Base-by-base conservation (phyloP, 2,797 vertebrate species). In the Serranus cabrilla region DNA sequence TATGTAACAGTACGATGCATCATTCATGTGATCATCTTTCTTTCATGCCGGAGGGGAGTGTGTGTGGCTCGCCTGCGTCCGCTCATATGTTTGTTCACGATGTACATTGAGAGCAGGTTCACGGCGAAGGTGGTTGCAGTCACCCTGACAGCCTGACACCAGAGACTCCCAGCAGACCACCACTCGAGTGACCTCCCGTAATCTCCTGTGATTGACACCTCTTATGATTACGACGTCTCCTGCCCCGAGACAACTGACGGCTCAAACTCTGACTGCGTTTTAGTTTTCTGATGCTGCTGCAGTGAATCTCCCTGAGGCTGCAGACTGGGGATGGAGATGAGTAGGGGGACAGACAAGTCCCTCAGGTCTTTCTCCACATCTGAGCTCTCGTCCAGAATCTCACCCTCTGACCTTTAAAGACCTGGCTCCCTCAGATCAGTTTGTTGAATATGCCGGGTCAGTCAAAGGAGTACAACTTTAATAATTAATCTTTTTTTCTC, bases 401-500 rank as follows among this genome's bases (percentile, higher is more conserved):
- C 45, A n/a, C 64, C 85, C 90, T 84, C 37, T 77, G 84, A 87
- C 84, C 87, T 80, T 8, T 76, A 13, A 68, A 68, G 58, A 16
- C 60, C 51, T n/a, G 51, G 76, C 66, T 82, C 49, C 64, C 52
- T 70, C 2, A 9, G 49, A 86, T 89, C 74, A 13, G 74, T 80
- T 73, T 58, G 75, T 66, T 65, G 79, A 71, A 68, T 69, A 79
- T 51, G 37, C 59, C 21, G 60, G 74, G 86, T 84, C 84, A 57
- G 76, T 83, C 76, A 74, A 79, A 89, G 52, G 74, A 87, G 78
- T 25, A 5, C 51, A 61, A 88, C 81, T 92, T 94, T 86, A 95
- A 95, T 93, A 94, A 93, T 94, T 94, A 57, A 94, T 93, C 67
- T 70, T 82, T 86, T 45, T 81, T 68, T 57, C 65, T 51, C 64